Evolutionary conservation across 2,797 vertebrate genomes (phyloP).

Genomic region (Psittacula derbiana): DNA sequence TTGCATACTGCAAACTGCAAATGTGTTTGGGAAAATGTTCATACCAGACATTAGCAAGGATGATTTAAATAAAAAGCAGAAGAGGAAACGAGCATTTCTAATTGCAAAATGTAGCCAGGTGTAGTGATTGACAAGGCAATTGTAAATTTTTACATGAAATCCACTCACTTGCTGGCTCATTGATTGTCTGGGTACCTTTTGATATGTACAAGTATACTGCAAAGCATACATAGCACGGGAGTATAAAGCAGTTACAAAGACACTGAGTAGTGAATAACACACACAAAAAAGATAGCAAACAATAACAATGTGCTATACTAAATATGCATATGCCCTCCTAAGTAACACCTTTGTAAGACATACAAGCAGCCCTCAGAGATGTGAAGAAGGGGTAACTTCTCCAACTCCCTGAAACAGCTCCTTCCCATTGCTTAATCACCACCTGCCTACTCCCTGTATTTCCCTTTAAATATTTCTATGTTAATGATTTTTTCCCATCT

Average conservation of each 20-base stretch:
- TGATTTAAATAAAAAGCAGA: background rate
- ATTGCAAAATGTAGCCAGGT: background rate
- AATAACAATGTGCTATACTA: background rate
- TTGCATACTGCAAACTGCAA: background rate
- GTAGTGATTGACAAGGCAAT: background rate
- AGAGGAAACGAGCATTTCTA: background rate
- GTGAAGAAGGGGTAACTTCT: rapidly evolving
- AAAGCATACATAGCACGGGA: background rate
- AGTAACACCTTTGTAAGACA: background rate
- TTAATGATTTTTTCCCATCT: background rate
- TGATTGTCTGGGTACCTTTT: background rate
- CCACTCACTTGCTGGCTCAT: background rate
- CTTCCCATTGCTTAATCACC: background rate
- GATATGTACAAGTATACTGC: background rate
- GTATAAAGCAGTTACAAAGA: background rate
- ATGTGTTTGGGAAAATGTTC: background rate
- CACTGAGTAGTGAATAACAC: background rate
- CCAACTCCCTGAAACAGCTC: background rate
- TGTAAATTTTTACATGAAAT: background rate
- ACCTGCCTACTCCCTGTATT: background rate
- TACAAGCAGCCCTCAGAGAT: background rate
- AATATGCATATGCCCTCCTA: background rate
- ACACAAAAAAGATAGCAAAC: background rate
- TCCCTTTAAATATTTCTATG: background rate
- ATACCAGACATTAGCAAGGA: background rate